Percentiles rank a stretch among this genome's conserved stretches.
These are phyloP conservation scores for Orius laevigatus DNA, from an alignment of 1,140 invertebrate genomes.

Conservation along the genomic window DNA sequence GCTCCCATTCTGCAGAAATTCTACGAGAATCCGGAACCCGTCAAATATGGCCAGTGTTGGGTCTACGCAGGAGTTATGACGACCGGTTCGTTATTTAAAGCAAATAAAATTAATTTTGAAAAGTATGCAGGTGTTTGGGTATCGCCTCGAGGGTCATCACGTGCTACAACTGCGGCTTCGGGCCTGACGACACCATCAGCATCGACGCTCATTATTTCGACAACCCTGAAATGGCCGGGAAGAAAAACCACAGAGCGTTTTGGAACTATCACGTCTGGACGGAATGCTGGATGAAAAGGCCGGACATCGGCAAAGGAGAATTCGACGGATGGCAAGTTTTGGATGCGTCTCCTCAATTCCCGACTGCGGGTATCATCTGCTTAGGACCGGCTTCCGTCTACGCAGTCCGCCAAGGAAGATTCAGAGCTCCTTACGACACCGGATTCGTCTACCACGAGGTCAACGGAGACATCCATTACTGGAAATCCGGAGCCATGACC, in stretches of 20 bases:
- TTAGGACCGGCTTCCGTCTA: too few relatives aligned
- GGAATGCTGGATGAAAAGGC: slow-evolving; percentile 81
- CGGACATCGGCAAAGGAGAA: slow-evolving; percentile 51
- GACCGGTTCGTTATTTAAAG: slow-evolving; percentile 39
- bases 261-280: slow-evolving; percentile 94
- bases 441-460: too few relatives aligned
- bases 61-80: slow-evolving; percentile 80
- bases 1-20: slow-evolving; percentile 72
- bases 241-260: slow-evolving; percentile 46
- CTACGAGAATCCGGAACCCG: slow-evolving; percentile 63
- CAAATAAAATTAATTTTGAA: too few relatives aligned
- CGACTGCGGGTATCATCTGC: too few relatives aligned
- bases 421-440: too few relatives aligned
- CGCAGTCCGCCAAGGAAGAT: too few relatives aligned
- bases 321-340: slow-evolving; percentile 86
- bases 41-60: slow-evolving; percentile 92
- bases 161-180: slow-evolving; percentile 79
- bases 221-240: slow-evolving; percentile 57
- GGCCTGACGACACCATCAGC: slow-evolving; percentile 77
- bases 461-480: too few relatives aligned
- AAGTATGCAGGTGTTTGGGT: slow-evolving; percentile 69
- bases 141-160: slow-evolving; percentile 73
- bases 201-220: slow-evolving; percentile 75
- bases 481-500: too few relatives aligned
- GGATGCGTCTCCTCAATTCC: slow-evolving; percentile 72